Conservation (phyloP, 2,888 invertebrate species). For the Pachydiplax longipennis region DNA sequence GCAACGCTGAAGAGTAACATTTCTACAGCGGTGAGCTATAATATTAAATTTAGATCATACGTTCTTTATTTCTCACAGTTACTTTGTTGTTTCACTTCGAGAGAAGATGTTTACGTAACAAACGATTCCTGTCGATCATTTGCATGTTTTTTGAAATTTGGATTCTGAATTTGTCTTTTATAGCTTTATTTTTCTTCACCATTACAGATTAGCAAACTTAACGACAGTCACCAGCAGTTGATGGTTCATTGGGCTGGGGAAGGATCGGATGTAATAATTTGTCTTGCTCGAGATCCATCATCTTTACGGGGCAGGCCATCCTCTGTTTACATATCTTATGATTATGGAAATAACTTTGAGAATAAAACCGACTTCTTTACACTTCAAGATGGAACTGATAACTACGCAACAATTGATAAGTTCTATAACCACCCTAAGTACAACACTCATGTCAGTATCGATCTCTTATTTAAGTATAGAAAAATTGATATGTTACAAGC, state of each 20-base stretch:
- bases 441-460: constrained; percentile 76
- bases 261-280: constrained; percentile 85
- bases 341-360: constrained; percentile 82
- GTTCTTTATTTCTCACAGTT: not conserved
- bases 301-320: constrained; percentile 66
- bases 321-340: constrained; percentile 83
- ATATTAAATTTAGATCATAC: not conserved
- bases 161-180: not conserved
- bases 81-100: not conserved
- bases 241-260: constrained; percentile 94
- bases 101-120: not conserved
- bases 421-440: constrained; percentile 85
- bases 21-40: not conserved
- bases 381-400: constrained; percentile 61
- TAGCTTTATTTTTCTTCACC: not conserved
- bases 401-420: constrained; percentile 78
- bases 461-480: constrained; percentile 7
- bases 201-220: constrained; percentile 74
- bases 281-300: constrained; percentile 78
- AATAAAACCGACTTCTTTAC: constrained; percentile 76
- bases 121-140: not conserved
- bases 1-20: not conserved
- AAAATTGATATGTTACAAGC: not conserved
- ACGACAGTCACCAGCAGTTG: constrained; percentile 87
- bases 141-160: not conserved